A percentile compares a stretch with the other conserved stretches of the same genome.
phyloP scores from a whole-genome alignment of 1,140 invertebrate species.

The Brachionus plicatilis region DNA sequence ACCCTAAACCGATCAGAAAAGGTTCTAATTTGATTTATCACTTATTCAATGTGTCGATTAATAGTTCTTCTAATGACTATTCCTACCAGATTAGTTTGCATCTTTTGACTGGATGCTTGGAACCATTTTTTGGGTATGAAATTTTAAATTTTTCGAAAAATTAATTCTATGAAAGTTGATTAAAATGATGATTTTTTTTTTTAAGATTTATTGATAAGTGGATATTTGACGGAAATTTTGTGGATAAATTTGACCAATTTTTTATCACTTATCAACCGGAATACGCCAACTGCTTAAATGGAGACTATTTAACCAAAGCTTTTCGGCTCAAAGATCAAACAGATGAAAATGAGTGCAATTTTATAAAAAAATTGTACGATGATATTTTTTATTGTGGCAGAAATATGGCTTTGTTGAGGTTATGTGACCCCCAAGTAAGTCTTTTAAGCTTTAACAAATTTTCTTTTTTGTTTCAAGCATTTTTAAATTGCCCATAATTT shows the following conservation, averaged over 20 bases:
- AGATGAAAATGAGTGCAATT: neutral
- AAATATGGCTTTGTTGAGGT: neutral
- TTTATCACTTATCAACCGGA: neutral
- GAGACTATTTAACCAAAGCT: neutral
- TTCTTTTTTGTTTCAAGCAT: neutral
- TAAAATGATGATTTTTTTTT: neutral
- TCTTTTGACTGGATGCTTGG: neutral
- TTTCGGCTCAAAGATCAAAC: neutral
- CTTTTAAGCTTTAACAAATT: neutral
- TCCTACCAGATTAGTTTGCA: neutral
- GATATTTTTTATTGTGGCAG: slow-evolving; percentile 25
- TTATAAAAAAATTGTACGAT: slow-evolving; percentile 10
- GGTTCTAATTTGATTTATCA: neutral
- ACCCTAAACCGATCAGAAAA: neutral
- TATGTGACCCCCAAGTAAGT: slow-evolving; percentile 9
- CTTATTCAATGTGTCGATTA: neutral
- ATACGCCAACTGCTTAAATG: neutral
- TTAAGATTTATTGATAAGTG: slow-evolving; percentile 36
- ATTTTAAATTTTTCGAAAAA: neutral
- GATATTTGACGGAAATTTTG: slow-evolving; percentile 32
- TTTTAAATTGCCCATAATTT: too few relatives aligned
- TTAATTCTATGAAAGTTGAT: neutral
- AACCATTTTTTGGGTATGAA: neutral
- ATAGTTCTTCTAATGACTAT: neutral
- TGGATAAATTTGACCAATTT: slow-evolving; percentile 34